Base-by-base conservation (phyloP, 2,888 invertebrate species). In the Branchinecta sandiegonensis region DNA sequence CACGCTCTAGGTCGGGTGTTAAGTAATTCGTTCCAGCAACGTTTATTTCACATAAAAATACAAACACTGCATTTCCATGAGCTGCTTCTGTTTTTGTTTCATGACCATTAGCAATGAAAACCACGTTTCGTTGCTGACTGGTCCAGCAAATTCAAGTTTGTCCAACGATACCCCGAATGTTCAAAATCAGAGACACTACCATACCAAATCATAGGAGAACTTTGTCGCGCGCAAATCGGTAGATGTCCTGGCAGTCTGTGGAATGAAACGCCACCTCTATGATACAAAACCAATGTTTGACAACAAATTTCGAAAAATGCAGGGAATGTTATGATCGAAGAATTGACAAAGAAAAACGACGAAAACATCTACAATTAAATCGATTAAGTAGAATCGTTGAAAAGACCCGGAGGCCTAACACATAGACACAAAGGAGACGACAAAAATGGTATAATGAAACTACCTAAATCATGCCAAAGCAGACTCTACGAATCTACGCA, bases 11-110 rank as follows among this genome's bases (percentile, higher is more conserved):
- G 37, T 37, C 4, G 37, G 37, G 6, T 5, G 37, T 2, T 2
- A 37, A 37, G 37, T 37, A 37, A 37, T 37, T 37, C 37, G 37
- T 56, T 56, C 23, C 23, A 17, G 23, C n/a, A 56, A 56, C 63
- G 63, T 56, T 56, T 56, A 56, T 56, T 56, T 56, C 63, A 56
- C 63, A 56, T 56, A 56, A 56, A 56, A 56, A 56, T 56, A 56
- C 63, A 56, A 56, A 56, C 63, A 56, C 63, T 56, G 63, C 63
- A 56, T 56, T 56, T 56, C 63, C 63, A 56, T 56, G 63, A n/a
- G 14, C 23, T n/a, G 63, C 63, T 56, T n/a, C 63, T 56, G n/a
- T 56, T 56, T 56, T 56, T 56, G 14, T 23, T 56, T 56, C 23
- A 5, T 37, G 37, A 37, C 37, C 37, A 37, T 37, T 37, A 37